phyloP scores from a whole-genome alignment of 1,140 invertebrate genomes.

The Chionoecetes opilio region DNA sequence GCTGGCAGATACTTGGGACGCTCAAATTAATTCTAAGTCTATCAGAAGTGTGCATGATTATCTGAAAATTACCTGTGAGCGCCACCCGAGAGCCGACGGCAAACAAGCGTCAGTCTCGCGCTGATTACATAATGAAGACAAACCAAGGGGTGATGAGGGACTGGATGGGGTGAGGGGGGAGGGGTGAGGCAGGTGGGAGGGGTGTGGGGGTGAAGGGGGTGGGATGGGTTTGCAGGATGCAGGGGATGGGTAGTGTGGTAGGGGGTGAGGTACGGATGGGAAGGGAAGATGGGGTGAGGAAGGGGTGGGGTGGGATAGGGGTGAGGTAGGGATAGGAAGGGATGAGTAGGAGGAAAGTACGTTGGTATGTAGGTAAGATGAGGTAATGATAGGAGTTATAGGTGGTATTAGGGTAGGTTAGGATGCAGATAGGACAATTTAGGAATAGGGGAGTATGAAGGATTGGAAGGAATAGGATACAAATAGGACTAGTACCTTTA shows the following conservation, averaged over 20 bases:
- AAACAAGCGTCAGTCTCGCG: not conserved
- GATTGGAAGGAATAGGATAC: not conserved
- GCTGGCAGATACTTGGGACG: not conserved
- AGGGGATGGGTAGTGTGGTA: not conserved
- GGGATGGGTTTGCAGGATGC: not conserved
- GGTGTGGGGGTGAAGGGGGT: not conserved
- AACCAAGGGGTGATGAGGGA: not conserved
- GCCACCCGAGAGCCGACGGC: not conserved
- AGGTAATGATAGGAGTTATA: too few relatives aligned
- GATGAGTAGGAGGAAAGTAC: too few relatives aligned
- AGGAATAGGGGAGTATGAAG: not conserved
- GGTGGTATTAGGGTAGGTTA: not conserved
- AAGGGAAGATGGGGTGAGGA: not conserved
- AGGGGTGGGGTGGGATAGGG: too few relatives aligned
- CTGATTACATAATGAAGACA: not conserved
- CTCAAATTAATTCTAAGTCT: constrained; percentile 15
- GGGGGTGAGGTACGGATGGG: not conserved
- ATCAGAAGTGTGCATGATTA: not conserved
- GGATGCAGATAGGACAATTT: not conserved
- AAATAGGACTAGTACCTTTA: not conserved
- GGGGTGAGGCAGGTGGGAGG: not conserved
- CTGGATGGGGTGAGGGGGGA: not conserved
- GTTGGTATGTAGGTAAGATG: too few relatives aligned
- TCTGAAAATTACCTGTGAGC: not conserved
- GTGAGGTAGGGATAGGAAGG: too few relatives aligned